Evolutionary conservation across 1,140 invertebrate genomes (phyloP), one percentile per base, ranked within the genome.

Genomic region (Drosophila subobscura): DNA sequence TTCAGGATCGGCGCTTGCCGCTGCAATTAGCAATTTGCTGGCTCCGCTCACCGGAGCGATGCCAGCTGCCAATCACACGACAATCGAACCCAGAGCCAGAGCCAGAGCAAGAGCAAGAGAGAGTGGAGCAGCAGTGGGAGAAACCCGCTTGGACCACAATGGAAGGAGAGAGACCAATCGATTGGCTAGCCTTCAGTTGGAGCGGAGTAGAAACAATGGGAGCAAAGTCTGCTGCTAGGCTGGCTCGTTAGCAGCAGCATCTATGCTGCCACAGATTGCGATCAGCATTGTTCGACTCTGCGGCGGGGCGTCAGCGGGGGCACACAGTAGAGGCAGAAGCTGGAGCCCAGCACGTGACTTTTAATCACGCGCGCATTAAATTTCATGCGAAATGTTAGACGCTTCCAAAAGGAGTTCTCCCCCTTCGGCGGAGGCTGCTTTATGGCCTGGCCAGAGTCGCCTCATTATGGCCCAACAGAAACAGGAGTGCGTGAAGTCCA

Each of bases 291-390:
- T 85, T 86, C 54, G 58, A 55, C 47, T 46, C 54, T 84, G n/a
- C 58, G 54, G 66, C 58, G 29, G 10, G 23, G 27, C n/a, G 8
- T 29, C 50, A 33, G 12, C 70, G 70, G 73, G 71, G 46, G 6
- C 29, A 27, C 58, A 73, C 79, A 84, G 85, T 84, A 84, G 80
- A 61, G 56, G 72, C 80, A 84, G 80, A 72, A 76, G 61, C 44
- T 40, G 73, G 81, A 46, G 74, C 79, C 58, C 71, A 77, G 81
- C 81, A 85, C 81, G 81, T 85, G 81, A 85, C 81, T 85, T 86
- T 86, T 80, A 85, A 85, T 85, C 81, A 85, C 81, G 81, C 73
- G 81, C 81, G 65, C 77, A 86, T 85, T 68, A 86, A 86, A 81
- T 80, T 77, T 60, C 63, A 81, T 80, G 71, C 57, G 50, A 59